Percentiles rank a stretch among this genome's conserved stretches.
Evolutionary conservation across 2,113 vertebrate species (phyloP).

Genomic region (Melanocharis versteri): DNA sequence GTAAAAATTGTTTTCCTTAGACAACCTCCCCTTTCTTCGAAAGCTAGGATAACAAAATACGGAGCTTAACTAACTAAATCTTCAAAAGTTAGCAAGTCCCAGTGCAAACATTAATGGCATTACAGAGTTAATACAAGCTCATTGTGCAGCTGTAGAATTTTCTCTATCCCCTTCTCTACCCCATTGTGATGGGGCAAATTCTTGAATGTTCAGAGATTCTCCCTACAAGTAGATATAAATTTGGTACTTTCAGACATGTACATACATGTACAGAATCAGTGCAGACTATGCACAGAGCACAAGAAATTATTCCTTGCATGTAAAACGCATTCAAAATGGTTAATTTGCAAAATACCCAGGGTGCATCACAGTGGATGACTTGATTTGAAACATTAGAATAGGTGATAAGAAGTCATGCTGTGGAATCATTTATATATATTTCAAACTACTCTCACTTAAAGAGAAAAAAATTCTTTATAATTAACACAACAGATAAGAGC

Average conservation of each 20-base stretch:
- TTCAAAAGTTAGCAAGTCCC: neutral
- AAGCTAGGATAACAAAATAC: neutral
- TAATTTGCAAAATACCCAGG: constrained; percentile 24
- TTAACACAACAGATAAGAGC: constrained; percentile 3
- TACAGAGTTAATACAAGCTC: neutral
- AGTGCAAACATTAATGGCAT: neutral
- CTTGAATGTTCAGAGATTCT: neutral
- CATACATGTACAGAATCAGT: neutral
- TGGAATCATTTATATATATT: constrained; percentile 4
- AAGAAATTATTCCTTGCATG: neutral
- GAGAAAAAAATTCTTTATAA: neutral
- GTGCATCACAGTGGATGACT: neutral
- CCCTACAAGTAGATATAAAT: neutral
- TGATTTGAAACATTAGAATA: constrained; percentile 2
- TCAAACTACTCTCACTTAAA: neutral
- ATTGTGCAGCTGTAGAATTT: neutral
- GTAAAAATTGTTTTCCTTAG: neutral
- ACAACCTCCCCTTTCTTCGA: neutral
- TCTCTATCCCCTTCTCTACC: neutral
- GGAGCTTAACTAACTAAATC: neutral
- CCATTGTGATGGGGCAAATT: neutral
- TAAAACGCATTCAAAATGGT: neutral
- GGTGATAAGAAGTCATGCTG: constrained; percentile 27
- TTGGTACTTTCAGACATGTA: neutral
- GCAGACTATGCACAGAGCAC: neutral